Percentiles rank a stretch among this genome's conserved stretches.
Evolutionary conservation across 2,113 vertebrate genomes (phyloP).

Genomic region (Picathartes gymnocephalus): DNA sequence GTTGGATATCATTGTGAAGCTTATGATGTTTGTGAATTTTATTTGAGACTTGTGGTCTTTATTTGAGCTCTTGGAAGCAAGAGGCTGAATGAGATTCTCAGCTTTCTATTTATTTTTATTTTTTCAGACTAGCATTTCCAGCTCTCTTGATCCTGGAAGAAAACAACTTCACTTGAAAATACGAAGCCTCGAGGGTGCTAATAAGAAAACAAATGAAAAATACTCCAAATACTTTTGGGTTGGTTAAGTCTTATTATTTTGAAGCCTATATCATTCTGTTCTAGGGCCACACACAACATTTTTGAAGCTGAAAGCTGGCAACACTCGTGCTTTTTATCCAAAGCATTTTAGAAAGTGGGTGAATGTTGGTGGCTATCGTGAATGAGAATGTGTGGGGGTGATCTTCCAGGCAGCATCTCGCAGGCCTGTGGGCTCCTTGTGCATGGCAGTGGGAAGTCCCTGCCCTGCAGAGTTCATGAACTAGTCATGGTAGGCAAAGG

Average conservation of each 20-base stretch:
- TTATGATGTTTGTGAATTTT: constrained; percentile 49
- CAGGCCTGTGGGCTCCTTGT: not conserved
- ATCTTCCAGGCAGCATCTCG: accelerated
- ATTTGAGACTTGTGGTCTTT: constrained; percentile 42
- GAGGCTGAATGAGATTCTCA: constrained; percentile 54
- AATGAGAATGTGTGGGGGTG: not conserved
- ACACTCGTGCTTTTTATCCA: not conserved
- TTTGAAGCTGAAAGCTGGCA: constrained; percentile 30
- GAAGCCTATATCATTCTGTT: constrained; percentile 31
- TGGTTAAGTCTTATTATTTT: constrained; percentile 42
- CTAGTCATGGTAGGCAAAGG: not conserved
- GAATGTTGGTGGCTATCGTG: not conserved
- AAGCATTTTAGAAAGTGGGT: not conserved
- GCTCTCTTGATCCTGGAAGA: constrained; percentile 56
- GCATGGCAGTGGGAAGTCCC: not conserved
- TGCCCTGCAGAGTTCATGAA: not conserved
- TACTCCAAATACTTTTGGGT: constrained; percentile 40
- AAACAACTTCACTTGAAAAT: constrained; percentile 62
- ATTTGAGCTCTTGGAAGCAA: constrained; percentile 51
- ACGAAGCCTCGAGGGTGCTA: constrained; percentile 46
- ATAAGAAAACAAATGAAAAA: constrained; percentile 54
- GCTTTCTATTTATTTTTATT: constrained; percentile 57
- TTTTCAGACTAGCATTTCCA: constrained; percentile 42
- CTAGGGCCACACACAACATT: constrained; percentile 51
- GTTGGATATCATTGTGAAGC: not conserved